These are phyloP conservation scores for Abrostola tripartita DNA, from an alignment of 2,888 invertebrate genomes.

Conservation along the genomic window DNA sequence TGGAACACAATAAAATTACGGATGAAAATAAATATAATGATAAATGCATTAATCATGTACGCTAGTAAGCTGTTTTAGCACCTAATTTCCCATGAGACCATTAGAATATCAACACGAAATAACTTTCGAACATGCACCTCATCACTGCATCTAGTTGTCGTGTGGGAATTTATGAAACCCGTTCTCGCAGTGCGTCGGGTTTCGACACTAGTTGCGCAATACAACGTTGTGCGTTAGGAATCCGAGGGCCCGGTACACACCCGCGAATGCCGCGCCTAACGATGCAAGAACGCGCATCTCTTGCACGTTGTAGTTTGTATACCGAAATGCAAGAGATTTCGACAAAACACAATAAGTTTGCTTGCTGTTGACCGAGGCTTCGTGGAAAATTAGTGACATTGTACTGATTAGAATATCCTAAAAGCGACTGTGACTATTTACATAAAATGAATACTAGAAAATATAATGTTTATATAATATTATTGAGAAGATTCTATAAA, in stretches of 20 bases:
- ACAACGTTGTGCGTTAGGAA: constrained; percentile 38
- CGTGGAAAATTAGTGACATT: no score
- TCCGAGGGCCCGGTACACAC: constrained; percentile 48
- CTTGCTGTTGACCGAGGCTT: no score
- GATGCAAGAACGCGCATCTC: constrained; percentile 21
- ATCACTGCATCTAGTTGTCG: constrained; percentile 56
- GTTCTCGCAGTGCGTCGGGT: constrained; percentile 57
- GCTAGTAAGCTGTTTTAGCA: constrained; percentile 21
- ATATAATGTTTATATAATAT: no score
- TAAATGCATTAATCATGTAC: constrained; percentile 22
- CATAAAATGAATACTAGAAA: no score
- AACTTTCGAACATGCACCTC: constrained; percentile 45
- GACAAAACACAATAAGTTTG: no score
- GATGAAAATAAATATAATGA: constrained; percentile 9
- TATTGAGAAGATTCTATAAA: no score
- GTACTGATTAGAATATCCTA: no score
- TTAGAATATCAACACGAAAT: constrained; percentile 21
- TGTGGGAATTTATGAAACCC: constrained; percentile 66
- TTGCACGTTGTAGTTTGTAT: constrained; percentile 6
- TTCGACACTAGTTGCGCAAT: constrained; percentile 64
- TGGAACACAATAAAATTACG: no score
- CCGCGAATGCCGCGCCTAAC: constrained; percentile 29
- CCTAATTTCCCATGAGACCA: constrained; percentile 31
- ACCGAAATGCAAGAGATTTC: no score
- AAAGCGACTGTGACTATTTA: no score